Conservation (phyloP, 1,140 invertebrate species). For the Macrotrachela quadricornifera region DNA sequence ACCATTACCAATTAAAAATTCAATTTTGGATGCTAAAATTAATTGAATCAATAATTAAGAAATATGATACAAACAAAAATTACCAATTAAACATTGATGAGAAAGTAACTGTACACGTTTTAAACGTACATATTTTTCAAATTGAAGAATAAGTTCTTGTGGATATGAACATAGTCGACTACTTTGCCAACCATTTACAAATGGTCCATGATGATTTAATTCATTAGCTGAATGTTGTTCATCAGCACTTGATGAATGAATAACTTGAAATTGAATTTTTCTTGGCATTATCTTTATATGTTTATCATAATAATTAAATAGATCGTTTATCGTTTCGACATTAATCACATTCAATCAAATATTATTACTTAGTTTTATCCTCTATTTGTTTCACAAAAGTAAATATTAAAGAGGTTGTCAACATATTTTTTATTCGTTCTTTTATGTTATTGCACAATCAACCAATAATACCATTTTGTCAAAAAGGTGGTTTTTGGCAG, state of each 20-base stretch:
- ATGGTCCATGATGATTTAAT: constrained; percentile 63
- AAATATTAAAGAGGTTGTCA: no score
- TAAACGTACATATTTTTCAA: constrained; percentile 48
- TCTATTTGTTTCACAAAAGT: no score
- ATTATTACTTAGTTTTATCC: no score
- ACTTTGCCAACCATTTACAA: constrained; percentile 56
- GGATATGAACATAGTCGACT: constrained; percentile 45
- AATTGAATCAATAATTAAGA: no score
- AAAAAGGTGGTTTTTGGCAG: no score
- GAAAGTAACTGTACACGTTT: constrained; percentile 67
- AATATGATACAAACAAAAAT: no score
- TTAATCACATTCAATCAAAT: no score
- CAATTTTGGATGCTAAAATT: constrained; percentile 25
- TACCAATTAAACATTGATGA: constrained; percentile 59
- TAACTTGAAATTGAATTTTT: constrained; percentile 29
- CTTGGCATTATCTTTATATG: constrained; percentile 19
- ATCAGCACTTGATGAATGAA: constrained; percentile 50
- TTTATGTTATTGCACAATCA: no score
- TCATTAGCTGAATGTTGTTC: constrained; percentile 54
- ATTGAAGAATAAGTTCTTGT: constrained; percentile 61
- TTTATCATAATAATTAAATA: no score
- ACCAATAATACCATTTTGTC: no score
- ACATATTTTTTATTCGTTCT: no score
- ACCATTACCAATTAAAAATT: constrained; percentile 32
- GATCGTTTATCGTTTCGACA: no score